These are phyloP conservation scores for Geococcyx californianus DNA, from an alignment of 2,113 vertebrate species.

Conservation along the genomic window DNA sequence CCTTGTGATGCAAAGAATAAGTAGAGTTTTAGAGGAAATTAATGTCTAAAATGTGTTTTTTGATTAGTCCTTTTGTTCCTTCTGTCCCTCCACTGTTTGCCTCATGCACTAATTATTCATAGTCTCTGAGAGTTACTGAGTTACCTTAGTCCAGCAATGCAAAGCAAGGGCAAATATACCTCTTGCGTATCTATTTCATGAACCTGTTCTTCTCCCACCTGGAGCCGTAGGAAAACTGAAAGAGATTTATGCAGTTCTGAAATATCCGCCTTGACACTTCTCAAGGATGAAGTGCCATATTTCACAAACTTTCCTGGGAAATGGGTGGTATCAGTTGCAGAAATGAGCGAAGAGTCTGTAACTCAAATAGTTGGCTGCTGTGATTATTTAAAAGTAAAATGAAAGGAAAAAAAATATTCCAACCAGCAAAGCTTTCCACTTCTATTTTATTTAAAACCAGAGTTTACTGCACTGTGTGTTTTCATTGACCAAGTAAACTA, in stretches of 20 bases:
- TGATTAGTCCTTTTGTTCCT: background rate
- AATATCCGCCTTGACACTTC: background rate
- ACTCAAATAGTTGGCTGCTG: background rate
- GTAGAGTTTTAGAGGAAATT: background rate
- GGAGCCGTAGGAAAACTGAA: background rate
- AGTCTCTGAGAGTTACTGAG: background rate
- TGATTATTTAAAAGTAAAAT: background rate
- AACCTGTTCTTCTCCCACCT: background rate
- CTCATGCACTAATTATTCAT: background rate
- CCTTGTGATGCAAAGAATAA: background rate
- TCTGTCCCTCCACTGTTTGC: background rate
- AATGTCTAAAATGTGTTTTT: background rate
- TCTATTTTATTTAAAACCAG: background rate
- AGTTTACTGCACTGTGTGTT: background rate
- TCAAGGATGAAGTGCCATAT: background rate
- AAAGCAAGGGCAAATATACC: background rate
- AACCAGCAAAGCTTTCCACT: background rate
- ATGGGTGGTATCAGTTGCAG: background rate
- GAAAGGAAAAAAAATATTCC: rapidly evolving
- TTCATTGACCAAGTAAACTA: background rate
- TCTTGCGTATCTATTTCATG: background rate
- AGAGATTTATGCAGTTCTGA: background rate
- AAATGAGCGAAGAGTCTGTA: background rate
- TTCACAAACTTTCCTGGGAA: background rate
- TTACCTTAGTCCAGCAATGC: background rate